These are phyloP conservation scores for Huso huso DNA, from an alignment of 2,797 vertebrate species.

Conservation along the genomic window DNA sequence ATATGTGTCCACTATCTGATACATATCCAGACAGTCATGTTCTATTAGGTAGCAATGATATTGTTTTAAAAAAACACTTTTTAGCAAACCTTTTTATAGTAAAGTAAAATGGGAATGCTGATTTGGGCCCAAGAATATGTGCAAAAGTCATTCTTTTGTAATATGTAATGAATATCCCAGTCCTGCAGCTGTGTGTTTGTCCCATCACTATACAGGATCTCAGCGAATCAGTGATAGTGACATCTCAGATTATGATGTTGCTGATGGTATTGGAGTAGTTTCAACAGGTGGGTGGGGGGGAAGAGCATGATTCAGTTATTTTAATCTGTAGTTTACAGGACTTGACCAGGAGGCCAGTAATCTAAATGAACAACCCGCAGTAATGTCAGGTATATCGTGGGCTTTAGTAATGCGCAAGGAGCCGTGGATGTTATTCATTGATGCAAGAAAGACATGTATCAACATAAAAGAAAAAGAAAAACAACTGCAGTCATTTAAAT, in stretches of 20 bases:
- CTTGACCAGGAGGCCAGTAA: constrained; percentile 56
- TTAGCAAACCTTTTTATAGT: too few species aligned
- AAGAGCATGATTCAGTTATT: constrained; percentile 58
- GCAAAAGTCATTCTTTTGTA: not conserved
- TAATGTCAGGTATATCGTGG: not conserved
- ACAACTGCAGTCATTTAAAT: not conserved
- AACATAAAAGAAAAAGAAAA: not conserved
- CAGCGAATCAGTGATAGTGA: constrained; percentile 95
- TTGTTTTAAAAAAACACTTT: too few species aligned
- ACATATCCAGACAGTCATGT: too few species aligned
- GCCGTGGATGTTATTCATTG: constrained; percentile 5
- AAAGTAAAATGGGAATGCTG: too few species aligned
- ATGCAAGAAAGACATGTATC: not conserved
- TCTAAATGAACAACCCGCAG: constrained; percentile 13
- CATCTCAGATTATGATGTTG: constrained; percentile 90
- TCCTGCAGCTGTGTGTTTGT: constrained; percentile 63
- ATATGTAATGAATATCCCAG: constrained; percentile 15
- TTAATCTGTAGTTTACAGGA: constrained; percentile 41
- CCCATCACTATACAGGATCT: constrained; percentile 81
- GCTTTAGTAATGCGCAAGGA: constrained; percentile 3
- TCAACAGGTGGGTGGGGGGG: constrained; percentile 89
- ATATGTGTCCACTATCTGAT: too few species aligned
- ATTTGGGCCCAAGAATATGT: not conserved
- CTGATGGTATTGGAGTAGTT: constrained; percentile 94
- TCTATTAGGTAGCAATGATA: too few species aligned